These are phyloP conservation scores for Cephus pulcher DNA, from an alignment of 2,888 invertebrate species.

Conservation along the genomic window DNA sequence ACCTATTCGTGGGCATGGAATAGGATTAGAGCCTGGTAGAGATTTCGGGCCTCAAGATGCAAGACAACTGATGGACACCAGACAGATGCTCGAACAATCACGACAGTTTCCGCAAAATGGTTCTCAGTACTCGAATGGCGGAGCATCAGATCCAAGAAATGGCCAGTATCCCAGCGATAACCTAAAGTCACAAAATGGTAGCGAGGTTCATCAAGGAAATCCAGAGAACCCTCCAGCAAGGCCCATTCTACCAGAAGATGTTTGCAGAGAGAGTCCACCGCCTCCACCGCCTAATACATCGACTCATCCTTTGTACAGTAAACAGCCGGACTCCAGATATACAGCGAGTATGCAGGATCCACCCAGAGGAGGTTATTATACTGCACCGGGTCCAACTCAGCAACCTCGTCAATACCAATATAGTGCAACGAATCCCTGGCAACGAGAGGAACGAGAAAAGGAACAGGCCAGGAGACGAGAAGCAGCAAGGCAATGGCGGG, in stretches of 20 bases:
- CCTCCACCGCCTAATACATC: conserved; percentile 79
- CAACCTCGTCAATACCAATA: conserved; percentile 66
- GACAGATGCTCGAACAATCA: conserved; percentile 39
- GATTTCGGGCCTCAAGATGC: conserved; percentile 17
- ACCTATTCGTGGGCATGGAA: conserved; percentile 31
- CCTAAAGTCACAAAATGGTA: conserved; percentile 38
- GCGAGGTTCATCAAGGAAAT: conserved; percentile 33
- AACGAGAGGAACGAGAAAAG: conserved; percentile 91
- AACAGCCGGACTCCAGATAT: conserved; percentile 67
- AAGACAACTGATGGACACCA: conserved; percentile 32
- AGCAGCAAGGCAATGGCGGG: conserved; percentile 83
- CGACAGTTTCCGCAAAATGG: conserved; percentile 37
- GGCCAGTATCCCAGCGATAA: conserved; percentile 47
- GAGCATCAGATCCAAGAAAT: conserved; percentile 38
- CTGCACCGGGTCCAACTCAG: conserved; percentile 61
- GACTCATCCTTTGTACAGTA: conserved; percentile 76
- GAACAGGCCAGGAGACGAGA: conserved; percentile 79
- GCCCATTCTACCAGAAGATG: conserved; percentile 63
- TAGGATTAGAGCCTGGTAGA: conserved; percentile 16
- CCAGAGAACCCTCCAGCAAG: conserved; percentile 56
- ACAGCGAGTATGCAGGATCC: conserved; percentile 81
- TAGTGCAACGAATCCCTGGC: conserved; percentile 85
- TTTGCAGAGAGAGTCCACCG: conserved; percentile 65
- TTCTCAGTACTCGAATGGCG: conserved; percentile 38
- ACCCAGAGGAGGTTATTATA: conserved; percentile 80